Conservation (phyloP, 2,113 vertebrate species). For the Semicossyphus pulcher region DNA sequence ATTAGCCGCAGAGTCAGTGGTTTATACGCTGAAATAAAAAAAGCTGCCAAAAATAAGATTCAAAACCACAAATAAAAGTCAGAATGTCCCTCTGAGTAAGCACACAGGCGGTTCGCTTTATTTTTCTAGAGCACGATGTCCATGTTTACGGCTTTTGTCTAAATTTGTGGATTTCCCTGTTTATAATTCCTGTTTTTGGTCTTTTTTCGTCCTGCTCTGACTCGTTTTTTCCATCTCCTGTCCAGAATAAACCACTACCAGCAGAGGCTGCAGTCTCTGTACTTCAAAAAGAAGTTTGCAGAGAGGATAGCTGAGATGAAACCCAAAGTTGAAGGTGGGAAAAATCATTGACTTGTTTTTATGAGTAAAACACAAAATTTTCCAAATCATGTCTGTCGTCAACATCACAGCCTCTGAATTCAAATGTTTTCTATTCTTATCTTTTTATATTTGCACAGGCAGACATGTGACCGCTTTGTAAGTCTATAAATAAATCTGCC, state of each 20-base stretch:
- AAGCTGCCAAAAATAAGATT: conserved; percentile 56
- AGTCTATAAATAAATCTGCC: background rate
- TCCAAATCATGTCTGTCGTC: background rate
- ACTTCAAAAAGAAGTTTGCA: conserved; percentile 99
- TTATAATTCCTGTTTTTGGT: conserved; percentile 56
- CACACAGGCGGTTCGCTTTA: background rate
- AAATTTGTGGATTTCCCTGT: conserved; percentile 53
- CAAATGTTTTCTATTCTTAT: background rate
- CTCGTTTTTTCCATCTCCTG: conserved; percentile 42
- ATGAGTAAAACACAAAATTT: background rate
- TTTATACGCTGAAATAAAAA: conserved; percentile 49
- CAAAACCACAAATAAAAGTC: conserved; percentile 42
- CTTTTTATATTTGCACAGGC: no score
- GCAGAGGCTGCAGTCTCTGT: conserved; percentile 95
- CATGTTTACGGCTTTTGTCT: conserved; percentile 54
- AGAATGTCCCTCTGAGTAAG: conserved; percentile 14
- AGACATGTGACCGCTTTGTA: no score
- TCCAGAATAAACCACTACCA: conserved; percentile 97
- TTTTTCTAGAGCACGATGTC: conserved; percentile 25
- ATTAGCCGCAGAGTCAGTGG: conserved; percentile 40
- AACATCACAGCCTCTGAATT: background rate
- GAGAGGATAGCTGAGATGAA: conserved; percentile 98
- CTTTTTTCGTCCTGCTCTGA: conserved; percentile 40
- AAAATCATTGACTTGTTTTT: background rate
- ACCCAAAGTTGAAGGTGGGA: conserved; percentile 97